These are phyloP conservation scores for Cygnus olor DNA, from an alignment of 2,797 vertebrate species.

Conservation along the genomic window DNA sequence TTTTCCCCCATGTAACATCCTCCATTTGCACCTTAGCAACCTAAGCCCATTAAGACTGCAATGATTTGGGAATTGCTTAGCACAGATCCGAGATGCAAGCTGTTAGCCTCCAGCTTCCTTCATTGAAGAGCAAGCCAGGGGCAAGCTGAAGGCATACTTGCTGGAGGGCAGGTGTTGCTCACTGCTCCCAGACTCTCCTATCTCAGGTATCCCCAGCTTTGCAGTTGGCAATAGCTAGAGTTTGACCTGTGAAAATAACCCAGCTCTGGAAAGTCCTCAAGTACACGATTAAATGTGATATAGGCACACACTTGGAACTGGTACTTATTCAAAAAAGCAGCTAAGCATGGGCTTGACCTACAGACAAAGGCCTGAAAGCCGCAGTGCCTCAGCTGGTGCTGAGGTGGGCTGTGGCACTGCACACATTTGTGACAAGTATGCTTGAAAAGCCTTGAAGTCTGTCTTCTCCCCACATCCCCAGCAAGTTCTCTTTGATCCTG, in stretches of 20 bases:
- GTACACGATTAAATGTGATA: not conserved
- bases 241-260: not conserved
- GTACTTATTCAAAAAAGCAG: not conserved
- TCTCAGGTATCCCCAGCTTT: too few species aligned
- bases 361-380: too few species aligned
- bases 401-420: not conserved
- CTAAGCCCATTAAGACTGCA: not conserved
- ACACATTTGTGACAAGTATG: not conserved
- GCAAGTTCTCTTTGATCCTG: not conserved
- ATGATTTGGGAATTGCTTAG: not conserved
- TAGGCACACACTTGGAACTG: not conserved
- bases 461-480: rapidly evolving
- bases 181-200: rapidly evolving
- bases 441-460: not conserved
- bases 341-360: not conserved
- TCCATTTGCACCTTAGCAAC: not conserved
- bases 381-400: not conserved
- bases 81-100: rapidly evolving
- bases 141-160: not conserved
- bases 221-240: not conserved
- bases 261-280: not conserved
- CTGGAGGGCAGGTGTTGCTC: not conserved
- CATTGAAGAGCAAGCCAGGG: not conserved
- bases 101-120: not conserved
- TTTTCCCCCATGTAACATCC: not conserved